Evolutionary conservation across 2,888 invertebrate species (phyloP).

Genomic region (Nemapogon koenigi): DNA sequence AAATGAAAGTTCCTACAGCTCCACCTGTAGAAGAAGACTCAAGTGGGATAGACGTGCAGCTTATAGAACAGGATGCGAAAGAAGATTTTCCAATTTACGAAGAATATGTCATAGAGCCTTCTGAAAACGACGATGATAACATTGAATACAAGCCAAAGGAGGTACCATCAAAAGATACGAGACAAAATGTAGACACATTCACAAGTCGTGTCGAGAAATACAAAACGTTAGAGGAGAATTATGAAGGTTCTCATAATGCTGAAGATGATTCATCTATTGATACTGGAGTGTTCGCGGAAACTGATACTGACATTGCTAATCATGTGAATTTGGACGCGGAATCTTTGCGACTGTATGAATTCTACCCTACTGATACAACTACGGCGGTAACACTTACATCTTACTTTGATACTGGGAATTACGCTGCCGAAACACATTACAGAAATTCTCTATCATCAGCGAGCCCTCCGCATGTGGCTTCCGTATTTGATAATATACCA

Average conservation of each 20-base stretch:
- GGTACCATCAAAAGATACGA: slow-evolving; percentile 27
- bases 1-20: slow-evolving; percentile 36
- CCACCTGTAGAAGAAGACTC: slow-evolving; percentile 30
- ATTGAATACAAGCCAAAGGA: slow-evolving; percentile 34
- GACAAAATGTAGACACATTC: slow-evolving; percentile 34
- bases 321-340: background rate
- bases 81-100: slow-evolving; percentile 47
- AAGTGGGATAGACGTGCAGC: slow-evolving; percentile 43
- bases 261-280: background rate
- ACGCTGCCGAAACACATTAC: slow-evolving; percentile 47
- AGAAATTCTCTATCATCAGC: slow-evolving; percentile 35
- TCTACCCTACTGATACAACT: slow-evolving; percentile 18
- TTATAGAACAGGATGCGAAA: slow-evolving; percentile 52
- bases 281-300: background rate
- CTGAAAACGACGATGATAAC: slow-evolving; percentile 45
- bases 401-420: slow-evolving; percentile 55
- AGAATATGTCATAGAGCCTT: slow-evolving; percentile 46
- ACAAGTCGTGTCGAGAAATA: slow-evolving; percentile 46
- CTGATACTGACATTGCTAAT: background rate
- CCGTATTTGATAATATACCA: background rate
- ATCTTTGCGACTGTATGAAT: background rate
- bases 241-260: slow-evolving; percentile 18
- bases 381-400: slow-evolving; percentile 41
- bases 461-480: background rate
- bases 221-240: slow-evolving; percentile 32